Evolutionary conservation across 1,140 invertebrate genomes (phyloP), one percentile per base, ranked within the genome.

Genomic region (Drosophila setifemur): DNA sequence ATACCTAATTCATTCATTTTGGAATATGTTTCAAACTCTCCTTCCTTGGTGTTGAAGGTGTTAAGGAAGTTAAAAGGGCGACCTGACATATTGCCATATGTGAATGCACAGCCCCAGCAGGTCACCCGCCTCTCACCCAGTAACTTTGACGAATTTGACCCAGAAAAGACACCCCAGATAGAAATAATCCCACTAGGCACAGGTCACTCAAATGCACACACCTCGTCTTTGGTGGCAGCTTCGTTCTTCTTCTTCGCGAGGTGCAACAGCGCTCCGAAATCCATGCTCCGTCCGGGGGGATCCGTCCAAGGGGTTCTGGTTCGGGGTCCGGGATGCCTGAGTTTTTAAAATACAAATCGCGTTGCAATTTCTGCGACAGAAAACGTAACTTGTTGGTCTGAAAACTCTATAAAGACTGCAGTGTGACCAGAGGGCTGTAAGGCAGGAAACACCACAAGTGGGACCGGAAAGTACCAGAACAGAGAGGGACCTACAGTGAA

Each of bases 191-290:
- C 2, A 8, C 31, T 44, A 88, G 21, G 2, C 26, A 28, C 9
- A 28, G 6, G 26, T 37, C 33, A n/a, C n/a, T n/a, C n/a, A n/a
- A n/a, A n/a, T n/a, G n/a, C n/a, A n/a, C 88, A 89, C 77, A 93
- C 92, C 83, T 91, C 66, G 39, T 74, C 90, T 74, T 90, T 90
- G 21, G 52, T 78, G 47, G 48, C 71, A 58, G 76, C 67, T 40
- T 92, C 92, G 37, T 58, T 81, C 76, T 94, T 94, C 78, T 93
- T 92, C 64, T 94, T 92, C 2, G 93, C 94, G 28, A 91, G 91
- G 66, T 92, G 92, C 28, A 94, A 72, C 25, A 95, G 66, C 14
- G 91, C 91, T 25, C 92, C 92, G 71, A 94, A 95, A 92, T 94
- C 93, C 93, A 95, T 94, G 31, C 7, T 26, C 2, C n/a, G 23